phyloP scores from a whole-genome alignment of 2,888 invertebrate species.

The Eilema depressum region DNA sequence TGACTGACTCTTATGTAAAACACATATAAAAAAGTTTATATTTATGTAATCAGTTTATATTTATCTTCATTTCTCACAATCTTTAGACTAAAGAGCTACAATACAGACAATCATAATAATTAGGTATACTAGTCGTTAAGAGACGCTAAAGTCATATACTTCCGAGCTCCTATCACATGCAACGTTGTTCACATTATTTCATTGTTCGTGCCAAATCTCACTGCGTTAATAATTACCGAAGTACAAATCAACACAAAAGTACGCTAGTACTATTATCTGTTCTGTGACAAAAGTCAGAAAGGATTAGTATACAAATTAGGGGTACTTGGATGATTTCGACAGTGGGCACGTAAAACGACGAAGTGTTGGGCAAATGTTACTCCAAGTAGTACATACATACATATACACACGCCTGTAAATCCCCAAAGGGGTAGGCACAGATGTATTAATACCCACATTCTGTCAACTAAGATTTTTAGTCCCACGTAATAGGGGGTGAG shows the following conservation, averaged over 20 bases:
- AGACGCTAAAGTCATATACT: constrained; percentile 14
- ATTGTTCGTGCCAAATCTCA: constrained; percentile 29
- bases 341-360: too few relatives aligned
- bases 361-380: too few relatives aligned
- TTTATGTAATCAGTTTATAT: too few relatives aligned
- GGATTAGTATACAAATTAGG: too few relatives aligned
- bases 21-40: neutral
- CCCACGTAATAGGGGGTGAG: too few relatives aligned
- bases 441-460: too few relatives aligned
- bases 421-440: too few relatives aligned
- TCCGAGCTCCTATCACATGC: constrained; percentile 24
- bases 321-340: too few relatives aligned
- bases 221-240: constrained; percentile 21
- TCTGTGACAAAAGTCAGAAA: neutral
- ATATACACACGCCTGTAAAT: too few relatives aligned
- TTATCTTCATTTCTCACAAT: neutral
- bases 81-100: neutral
- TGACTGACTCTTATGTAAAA: neutral
- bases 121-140: neutral
- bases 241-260: constrained; percentile 16
- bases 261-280: too few relatives aligned
- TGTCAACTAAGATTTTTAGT: too few relatives aligned
- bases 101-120: neutral
- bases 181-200: constrained; percentile 28
- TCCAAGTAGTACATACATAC: too few relatives aligned